Base-by-base conservation (phyloP, 2,888 invertebrate species). In the Bombylius major region DNA sequence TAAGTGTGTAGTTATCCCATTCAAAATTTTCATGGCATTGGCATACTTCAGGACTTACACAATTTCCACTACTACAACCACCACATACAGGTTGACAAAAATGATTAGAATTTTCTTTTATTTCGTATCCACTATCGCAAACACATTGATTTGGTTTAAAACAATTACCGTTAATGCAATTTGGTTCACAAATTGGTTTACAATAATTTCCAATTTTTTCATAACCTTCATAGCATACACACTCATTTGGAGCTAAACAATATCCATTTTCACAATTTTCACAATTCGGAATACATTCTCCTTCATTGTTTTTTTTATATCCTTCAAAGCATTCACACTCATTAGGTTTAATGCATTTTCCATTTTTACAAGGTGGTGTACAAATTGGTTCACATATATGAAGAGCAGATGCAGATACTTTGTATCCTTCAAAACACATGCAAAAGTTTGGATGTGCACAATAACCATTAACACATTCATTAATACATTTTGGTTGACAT, bases 11-110 rank as follows among this genome's bases (percentile, higher is more conserved):
- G 23, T 23, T 23, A 23, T 23, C 23, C 23, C 23, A 23, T 23
- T 66, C 76, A 14, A 72, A 63, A 60, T 80, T 80, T 5, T 44
- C n/a, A 44, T 44, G 5, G 44, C 44, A 44, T 13, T 63, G 46
- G 50, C 72, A 73, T 13, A 50, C 53, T 42, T 66, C 56, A 1
- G 66, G 67, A 2, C 58, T 66, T 5, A 60, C 49, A 56, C 74
- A 74, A 3, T 59, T 53, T 7, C 70, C 68, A 59, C 78, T 73
- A 0, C 66, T 53, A 55, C 76, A 76, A 0, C 65, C 63, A 6
- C 66, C 64, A 47, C 62, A 67, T 13, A 55, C 56, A 8, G 65
- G 64, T 31, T 61, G 57, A 52, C 67, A 67, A 6, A 56, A 54
- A 48, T 58, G 23, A 23, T 45, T 45, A n/a, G 42, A 48, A 50